A percentile compares a stretch with the other conserved stretches of the same genome.
Conservation (phyloP, 2,113 vertebrate species). For the Notarius lentiginosus region DNA sequence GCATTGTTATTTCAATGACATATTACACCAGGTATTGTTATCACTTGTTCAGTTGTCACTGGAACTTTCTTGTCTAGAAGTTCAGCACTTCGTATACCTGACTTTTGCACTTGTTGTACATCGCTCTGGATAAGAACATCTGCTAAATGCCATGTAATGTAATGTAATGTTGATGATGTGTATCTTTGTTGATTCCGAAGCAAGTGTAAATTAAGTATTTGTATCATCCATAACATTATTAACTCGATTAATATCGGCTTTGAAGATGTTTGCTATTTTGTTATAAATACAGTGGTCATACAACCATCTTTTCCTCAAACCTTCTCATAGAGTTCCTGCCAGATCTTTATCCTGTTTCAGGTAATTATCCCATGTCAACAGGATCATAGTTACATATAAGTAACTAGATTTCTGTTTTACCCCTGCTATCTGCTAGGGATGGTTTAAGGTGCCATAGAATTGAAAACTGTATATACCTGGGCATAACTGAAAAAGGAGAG, state of each 20-base stretch:
- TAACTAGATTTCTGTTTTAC: neutral
- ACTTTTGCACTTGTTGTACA: too few relatives aligned
- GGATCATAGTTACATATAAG: neutral
- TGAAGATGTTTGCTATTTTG: neutral
- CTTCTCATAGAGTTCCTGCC: neutral
- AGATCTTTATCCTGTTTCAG: neutral
- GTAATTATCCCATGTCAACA: neutral
- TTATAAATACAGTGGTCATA: neutral
- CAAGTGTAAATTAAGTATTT: neutral
- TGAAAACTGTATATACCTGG: too few relatives aligned
- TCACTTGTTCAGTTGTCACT: too few relatives aligned
- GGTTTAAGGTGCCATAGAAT: neutral
- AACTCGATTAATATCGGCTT: neutral
- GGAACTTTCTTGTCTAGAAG: too few relatives aligned
- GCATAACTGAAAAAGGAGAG: too few relatives aligned
- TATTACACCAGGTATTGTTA: too few relatives aligned
- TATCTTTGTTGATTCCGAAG: neutral
- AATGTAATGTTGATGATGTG: neutral
- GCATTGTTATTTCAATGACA: too few relatives aligned
- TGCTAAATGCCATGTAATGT: too few relatives aligned
- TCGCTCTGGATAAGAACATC: too few relatives aligned
- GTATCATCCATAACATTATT: too few relatives aligned
- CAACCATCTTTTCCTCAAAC: neutral
- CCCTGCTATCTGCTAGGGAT: neutral
- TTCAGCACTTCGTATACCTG: too few relatives aligned